phyloP scores from a whole-genome alignment of 1,140 invertebrate species.

The Nasonia longicornis region DNA sequence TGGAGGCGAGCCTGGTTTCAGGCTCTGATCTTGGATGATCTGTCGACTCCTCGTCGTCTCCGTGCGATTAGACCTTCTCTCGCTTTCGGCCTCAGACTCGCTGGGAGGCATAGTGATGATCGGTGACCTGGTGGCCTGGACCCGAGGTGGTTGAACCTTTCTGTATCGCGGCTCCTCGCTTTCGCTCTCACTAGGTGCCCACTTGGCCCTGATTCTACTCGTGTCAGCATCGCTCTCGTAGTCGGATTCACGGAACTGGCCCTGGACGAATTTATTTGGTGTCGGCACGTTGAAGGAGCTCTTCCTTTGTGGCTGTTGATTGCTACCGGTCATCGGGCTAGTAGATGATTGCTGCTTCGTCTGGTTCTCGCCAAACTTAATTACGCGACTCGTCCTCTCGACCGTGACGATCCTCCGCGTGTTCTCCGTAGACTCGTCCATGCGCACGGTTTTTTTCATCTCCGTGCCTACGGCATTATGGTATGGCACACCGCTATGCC shows the following conservation, averaged over 20 bases:
- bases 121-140: constrained; percentile 58
- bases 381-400: constrained; percentile 77
- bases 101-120: constrained; percentile 58
- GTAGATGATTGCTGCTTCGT: constrained; percentile 1
- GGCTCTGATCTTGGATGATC: constrained; percentile 52
- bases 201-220: constrained; percentile 72
- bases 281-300: constrained; percentile 69
- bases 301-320: constrained; percentile 51
- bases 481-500: constrained; percentile 68
- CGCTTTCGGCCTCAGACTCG: constrained; percentile 63
- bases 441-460: constrained; percentile 76
- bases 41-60: constrained; percentile 63
- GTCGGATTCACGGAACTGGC: constrained; percentile 77
- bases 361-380: constrained; percentile 73
- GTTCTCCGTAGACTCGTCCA: constrained; percentile 78
- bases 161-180: constrained; percentile 73
- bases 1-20: constrained; percentile 73
- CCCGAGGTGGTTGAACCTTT: constrained; percentile 71
- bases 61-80: constrained; percentile 56
- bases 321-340: neutral
- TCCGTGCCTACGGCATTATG: constrained; percentile 75
- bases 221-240: constrained; percentile 79
- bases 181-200: constrained; percentile 73
- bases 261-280: constrained; percentile 77
- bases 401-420: constrained; percentile 75